Evolutionary conservation across 2,888 invertebrate species (phyloP).

Genomic region (Invenusta paracnida): DNA sequence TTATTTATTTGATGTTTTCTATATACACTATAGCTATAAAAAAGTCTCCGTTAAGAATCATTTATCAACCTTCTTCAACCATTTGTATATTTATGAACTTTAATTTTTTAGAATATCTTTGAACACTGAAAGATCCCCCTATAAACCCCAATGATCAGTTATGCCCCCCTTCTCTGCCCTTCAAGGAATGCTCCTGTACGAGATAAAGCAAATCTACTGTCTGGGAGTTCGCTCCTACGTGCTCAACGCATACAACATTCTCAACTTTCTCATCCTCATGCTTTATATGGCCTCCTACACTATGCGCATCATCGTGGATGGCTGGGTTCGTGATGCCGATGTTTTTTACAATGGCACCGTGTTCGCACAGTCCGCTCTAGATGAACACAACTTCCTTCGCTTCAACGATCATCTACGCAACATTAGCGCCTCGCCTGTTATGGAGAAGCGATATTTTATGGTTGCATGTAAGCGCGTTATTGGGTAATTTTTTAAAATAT

Average conservation of each 20-base stretch:
- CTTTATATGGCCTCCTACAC: constrained; percentile 60
- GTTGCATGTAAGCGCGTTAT: constrained; percentile 58
- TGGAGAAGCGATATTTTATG: constrained; percentile 50
- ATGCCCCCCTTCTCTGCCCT: neutral
- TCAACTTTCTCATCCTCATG: constrained; percentile 58
- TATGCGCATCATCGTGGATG: constrained; percentile 58
- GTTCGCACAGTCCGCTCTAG: neutral
- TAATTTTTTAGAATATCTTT: too few species aligned
- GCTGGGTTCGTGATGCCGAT: constrained; percentile 57
- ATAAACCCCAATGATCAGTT: too few species aligned
- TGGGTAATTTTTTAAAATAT: too few species aligned
- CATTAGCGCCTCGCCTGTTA: constrained; percentile 11
- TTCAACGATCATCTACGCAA: constrained; percentile 34
- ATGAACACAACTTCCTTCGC: neutral
- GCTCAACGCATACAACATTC: constrained; percentile 58
- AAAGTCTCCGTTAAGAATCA: too few species aligned
- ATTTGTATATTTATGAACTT: too few species aligned
- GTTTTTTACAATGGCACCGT: constrained; percentile 47
- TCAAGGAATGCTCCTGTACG: constrained; percentile 59
- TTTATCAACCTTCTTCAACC: too few species aligned
- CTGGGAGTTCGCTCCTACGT: constrained; percentile 57
- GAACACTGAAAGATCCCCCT: too few species aligned
- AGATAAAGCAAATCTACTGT: constrained; percentile 60
- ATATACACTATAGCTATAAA: too few species aligned
- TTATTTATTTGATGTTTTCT: too few species aligned